Percentiles rank a stretch among this genome's conserved stretches.
phyloP scores from a whole-genome alignment of 2,113 vertebrate species.

The Loxodonta africana region DNA sequence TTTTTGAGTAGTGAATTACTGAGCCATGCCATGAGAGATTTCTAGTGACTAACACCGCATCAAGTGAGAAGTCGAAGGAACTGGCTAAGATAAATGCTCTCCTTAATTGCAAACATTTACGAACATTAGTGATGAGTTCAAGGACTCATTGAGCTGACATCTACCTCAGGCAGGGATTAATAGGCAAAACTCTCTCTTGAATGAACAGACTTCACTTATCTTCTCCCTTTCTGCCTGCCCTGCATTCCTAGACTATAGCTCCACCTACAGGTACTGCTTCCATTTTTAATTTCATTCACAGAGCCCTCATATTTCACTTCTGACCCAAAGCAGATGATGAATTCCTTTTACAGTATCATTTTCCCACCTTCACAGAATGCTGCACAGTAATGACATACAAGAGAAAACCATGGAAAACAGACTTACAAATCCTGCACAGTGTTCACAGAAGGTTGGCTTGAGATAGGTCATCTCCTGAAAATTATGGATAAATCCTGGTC shows the following conservation, averaged over 20 bases:
- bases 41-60: neutral
- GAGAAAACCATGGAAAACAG: constrained; percentile 1
- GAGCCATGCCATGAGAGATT: constrained; percentile 38
- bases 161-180: neutral
- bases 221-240: neutral
- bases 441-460: constrained; percentile 98
- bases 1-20: constrained; percentile 45
- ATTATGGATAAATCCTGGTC: constrained; percentile 97
- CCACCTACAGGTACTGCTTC: neutral
- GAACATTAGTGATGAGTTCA: neutral
- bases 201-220: neutral
- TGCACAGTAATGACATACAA: neutral
- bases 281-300: constrained; percentile 13
- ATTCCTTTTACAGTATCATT: neutral
- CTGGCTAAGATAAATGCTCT: neutral
- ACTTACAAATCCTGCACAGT: constrained; percentile 99
- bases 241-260: neutral
- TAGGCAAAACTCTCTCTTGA: neutral
- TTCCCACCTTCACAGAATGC: neutral
- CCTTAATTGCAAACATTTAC: neutral
- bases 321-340: neutral
- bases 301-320: neutral
- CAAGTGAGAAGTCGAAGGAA: constrained; percentile 22
- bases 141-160: neutral
- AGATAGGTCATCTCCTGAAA: constrained; percentile 99